A percentile compares a stretch with the other conserved stretches of the same genome.
Evolutionary conservation across 2,797 vertebrate genomes (phyloP).

Genomic region (Anolis apletophallus): DNA sequence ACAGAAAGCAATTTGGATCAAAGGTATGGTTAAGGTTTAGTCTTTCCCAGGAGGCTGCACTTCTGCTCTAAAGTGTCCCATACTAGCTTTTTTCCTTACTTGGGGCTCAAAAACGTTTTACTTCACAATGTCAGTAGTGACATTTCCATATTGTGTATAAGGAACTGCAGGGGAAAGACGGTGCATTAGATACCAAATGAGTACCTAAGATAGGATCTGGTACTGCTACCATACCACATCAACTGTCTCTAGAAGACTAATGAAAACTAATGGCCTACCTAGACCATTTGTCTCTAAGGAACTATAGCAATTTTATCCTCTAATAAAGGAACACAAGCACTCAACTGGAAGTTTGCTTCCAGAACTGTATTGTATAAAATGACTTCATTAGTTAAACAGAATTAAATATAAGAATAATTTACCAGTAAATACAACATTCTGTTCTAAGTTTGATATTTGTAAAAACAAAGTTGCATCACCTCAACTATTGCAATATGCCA

Average conservation of each 20-base stretch:
- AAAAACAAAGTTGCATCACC: neutral
- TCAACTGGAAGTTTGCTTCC: constrained; percentile 7
- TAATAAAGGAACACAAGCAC: neutral
- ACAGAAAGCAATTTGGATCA: neutral
- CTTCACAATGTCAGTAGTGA: neutral
- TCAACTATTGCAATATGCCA: neutral
- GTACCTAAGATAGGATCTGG: neutral
- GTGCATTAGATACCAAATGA: neutral
- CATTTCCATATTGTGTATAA: neutral
- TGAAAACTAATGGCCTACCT: neutral
- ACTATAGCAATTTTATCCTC: neutral
- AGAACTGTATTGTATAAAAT: neutral
- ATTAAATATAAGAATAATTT: neutral
- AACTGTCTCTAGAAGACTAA: neutral
- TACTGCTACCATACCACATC: neutral
- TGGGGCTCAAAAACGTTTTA: neutral
- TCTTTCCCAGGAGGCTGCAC: neutral
- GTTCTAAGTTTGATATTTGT: neutral
- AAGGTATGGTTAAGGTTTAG: neutral
- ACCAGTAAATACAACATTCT: neutral
- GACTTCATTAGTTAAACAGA: neutral
- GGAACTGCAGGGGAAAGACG: neutral
- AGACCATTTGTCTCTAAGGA: neutral
- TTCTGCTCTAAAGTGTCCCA: neutral
- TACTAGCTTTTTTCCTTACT: neutral